These are phyloP conservation scores for Lates calcarifer DNA, from an alignment of 2,113 vertebrate genomes.

Conservation along the genomic window DNA sequence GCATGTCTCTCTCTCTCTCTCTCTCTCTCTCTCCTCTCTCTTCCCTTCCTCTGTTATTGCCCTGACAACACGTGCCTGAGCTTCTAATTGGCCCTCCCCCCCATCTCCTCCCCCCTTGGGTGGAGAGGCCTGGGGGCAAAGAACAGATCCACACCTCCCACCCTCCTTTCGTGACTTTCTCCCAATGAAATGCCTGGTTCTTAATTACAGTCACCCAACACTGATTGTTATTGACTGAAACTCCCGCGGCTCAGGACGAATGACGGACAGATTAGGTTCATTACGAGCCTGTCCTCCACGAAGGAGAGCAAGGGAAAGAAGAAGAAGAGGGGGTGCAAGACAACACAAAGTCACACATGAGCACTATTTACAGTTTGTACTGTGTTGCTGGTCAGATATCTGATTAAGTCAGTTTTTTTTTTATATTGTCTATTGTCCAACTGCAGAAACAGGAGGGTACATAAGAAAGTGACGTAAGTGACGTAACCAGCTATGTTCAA, in stretches of 20 bases:
- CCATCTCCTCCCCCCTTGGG: slow-evolving; percentile 57
- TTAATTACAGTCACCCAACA: slow-evolving; percentile 89
- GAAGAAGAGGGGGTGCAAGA: slow-evolving; percentile 47
- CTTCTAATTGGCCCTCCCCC: slow-evolving; percentile 84
- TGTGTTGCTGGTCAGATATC: slow-evolving; percentile 24
- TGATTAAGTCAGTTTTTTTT: not conserved
- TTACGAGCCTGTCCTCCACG: slow-evolving; percentile 81
- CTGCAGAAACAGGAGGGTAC: not conserved
- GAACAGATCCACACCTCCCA: slow-evolving; percentile 63
- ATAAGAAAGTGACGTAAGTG: not conserved
- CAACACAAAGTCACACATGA: slow-evolving; percentile 68
- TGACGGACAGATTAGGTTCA: slow-evolving; percentile 87
- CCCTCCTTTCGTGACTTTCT: slow-evolving; percentile 74
- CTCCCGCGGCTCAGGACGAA: slow-evolving; percentile 84
- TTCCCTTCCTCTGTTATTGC: slow-evolving; percentile 67
- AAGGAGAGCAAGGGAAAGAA: slow-evolving; percentile 61
- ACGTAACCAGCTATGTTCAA: not conserved
- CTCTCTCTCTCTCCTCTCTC: not conserved
- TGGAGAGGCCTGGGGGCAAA: slow-evolving; percentile 58
- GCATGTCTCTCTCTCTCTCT: slow-evolving; percentile 36
- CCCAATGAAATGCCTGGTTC: slow-evolving; percentile 85
- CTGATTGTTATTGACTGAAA: slow-evolving; percentile 90
- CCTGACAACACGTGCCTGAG: slow-evolving; percentile 81
- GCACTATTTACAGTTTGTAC: slow-evolving; percentile 41
- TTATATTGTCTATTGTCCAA: not conserved